Percentiles rank a stretch among this genome's conserved stretches.
Evolutionary conservation across 2,888 invertebrate species (phyloP).

Genomic region (Podotricha telesiphe): DNA sequence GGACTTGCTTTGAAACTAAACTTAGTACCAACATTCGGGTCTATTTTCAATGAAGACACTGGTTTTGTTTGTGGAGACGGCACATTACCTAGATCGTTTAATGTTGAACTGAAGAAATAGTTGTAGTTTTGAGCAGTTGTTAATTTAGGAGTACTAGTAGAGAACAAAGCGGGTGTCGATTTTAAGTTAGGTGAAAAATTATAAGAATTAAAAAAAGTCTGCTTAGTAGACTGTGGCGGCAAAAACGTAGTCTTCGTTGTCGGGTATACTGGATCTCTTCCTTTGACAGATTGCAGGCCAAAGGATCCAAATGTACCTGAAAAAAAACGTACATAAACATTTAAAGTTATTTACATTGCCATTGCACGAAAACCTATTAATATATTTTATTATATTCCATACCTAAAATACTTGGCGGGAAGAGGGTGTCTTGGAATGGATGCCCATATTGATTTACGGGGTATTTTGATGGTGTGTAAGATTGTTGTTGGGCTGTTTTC

Average conservation of each 20-base stretch:
- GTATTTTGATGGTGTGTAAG: slow-evolving; percentile 31
- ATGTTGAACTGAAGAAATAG: slow-evolving; percentile 66
- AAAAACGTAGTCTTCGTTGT: slow-evolving; percentile 71
- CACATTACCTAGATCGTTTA: slow-evolving; percentile 69
- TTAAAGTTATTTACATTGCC: no score
- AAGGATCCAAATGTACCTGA: slow-evolving; percentile 84
- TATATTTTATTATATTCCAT: no score
- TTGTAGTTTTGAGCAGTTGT: slow-evolving; percentile 64
- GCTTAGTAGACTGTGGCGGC: slow-evolving; percentile 70
- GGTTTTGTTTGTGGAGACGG: slow-evolving; percentile 76
- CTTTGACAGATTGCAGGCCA: slow-evolving; percentile 83
- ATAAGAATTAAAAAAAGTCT: slow-evolving; percentile 72
- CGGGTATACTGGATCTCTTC: slow-evolving; percentile 73
- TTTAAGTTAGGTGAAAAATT: slow-evolving; percentile 69
- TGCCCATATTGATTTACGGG: slow-evolving; percentile 49
- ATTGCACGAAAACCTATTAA: no score
- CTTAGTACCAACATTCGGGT: slow-evolving; percentile 67
- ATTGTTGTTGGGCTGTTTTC: slow-evolving; percentile 74
- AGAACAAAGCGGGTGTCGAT: slow-evolving; percentile 61
- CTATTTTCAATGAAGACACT: slow-evolving; percentile 65
- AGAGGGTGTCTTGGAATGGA: slow-evolving; percentile 64
- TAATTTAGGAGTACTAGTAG: slow-evolving; percentile 65
- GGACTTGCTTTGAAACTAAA: slow-evolving; percentile 74
- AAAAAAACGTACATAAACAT: slow-evolving; percentile 44
- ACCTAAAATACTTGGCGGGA: slow-evolving; percentile 76